These are phyloP conservation scores for Tragelaphus scriptus DNA, from an alignment of 2,113 vertebrate genomes.

Conservation along the genomic window DNA sequence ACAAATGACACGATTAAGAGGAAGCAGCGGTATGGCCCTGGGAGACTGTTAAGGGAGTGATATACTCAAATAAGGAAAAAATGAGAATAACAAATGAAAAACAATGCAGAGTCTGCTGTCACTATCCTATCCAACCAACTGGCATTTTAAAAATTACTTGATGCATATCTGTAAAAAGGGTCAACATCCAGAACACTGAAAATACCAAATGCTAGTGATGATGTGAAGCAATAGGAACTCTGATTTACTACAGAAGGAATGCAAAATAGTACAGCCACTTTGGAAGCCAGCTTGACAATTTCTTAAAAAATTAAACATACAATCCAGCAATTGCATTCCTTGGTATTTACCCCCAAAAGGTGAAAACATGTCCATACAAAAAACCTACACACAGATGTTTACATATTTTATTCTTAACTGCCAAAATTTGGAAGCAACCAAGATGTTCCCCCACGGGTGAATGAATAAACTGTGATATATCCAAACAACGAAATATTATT, in stretches of 20 bases:
- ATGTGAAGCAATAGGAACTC: background rate
- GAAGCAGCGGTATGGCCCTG: background rate
- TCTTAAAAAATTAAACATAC: background rate
- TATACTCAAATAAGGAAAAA: background rate
- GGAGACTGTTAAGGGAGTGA: background rate
- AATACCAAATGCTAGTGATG: background rate
- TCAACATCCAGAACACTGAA: background rate
- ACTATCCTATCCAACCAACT: background rate
- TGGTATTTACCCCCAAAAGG: background rate
- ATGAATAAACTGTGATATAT: background rate
- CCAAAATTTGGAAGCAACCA: background rate
- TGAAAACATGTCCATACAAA: background rate
- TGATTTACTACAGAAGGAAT: background rate
- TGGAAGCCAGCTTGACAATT: background rate
- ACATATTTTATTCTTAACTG: background rate
- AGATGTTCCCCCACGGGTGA: background rate
- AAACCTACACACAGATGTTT: background rate
- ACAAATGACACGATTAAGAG: background rate
- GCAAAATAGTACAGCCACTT: background rate
- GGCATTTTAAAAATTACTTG: background rate
- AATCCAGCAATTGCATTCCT: background rate
- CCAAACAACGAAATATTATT: background rate
- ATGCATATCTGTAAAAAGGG: background rate
- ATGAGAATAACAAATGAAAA: background rate
- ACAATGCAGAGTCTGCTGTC: background rate